Conservation (phyloP, 2,113 vertebrate species). For the Rhinoderma darwinii region DNA sequence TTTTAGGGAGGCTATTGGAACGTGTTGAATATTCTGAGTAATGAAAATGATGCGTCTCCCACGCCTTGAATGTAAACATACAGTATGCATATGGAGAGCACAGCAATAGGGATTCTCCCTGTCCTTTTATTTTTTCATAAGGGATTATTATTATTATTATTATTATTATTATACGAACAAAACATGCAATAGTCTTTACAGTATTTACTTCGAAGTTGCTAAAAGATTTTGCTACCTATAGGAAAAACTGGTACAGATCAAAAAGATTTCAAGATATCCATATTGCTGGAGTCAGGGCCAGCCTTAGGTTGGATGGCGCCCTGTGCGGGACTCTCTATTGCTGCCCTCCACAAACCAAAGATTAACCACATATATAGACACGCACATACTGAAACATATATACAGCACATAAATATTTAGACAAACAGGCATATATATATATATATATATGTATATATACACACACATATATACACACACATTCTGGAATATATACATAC, state of each 20-base stretch:
- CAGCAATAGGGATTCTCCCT: background rate
- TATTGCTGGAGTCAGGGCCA: too few species aligned
- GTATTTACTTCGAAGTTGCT: background rate
- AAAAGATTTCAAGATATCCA: too few species aligned
- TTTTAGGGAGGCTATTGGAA: constrained; percentile 25
- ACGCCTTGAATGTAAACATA: constrained; percentile 51
- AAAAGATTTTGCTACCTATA: background rate
- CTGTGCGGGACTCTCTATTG: too few species aligned
- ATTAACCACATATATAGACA: too few species aligned
- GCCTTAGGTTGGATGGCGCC: too few species aligned
- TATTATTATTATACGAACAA: background rate
- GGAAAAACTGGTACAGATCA: background rate
- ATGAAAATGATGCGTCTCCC: constrained; percentile 4
- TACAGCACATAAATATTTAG: too few species aligned
- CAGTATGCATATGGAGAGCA: background rate
- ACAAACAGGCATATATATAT: too few species aligned
- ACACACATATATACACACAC: too few species aligned
- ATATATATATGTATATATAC: too few species aligned
- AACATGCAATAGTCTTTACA: background rate
- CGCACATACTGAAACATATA: too few species aligned
- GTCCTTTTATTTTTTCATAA: background rate
- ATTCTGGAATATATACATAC: too few species aligned
- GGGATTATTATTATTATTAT: background rate
- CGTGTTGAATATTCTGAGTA: constrained; percentile 29
- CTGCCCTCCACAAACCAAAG: too few species aligned